Evolutionary conservation across 2,113 vertebrate species (phyloP), one percentile per base, ranked within the genome.

Genomic region (Eonycteris spelaea): DNA sequence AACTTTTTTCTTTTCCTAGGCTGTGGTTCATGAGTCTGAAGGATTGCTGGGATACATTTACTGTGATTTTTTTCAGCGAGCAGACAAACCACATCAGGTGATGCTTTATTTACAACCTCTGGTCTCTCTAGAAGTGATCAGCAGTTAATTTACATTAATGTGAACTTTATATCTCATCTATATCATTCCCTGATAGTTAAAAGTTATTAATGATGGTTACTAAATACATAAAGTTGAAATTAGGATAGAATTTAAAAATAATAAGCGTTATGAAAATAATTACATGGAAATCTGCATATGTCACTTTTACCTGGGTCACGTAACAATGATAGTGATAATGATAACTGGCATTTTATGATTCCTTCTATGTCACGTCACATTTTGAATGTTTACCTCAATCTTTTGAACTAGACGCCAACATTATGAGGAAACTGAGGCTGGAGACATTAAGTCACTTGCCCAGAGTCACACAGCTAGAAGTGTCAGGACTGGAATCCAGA

Each of bases 31-130:
- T 48, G 99, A 99, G 98, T 98, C 98, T 0, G 99, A 99, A 96
- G 99, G 99, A 95, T 98, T 99, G 94, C 94, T 99, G 94, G 99
- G 99, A 71, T 99, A 99, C 94, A 99, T 99, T 97, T 99, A 99
- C 96, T 99, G 99, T 98, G 99, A 99, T 97, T 99, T 99, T 97
- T 99, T 99, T 96, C 99, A 99, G 63, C 98, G 99, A 93, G 95
- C 98, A 95, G 98, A 99, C 92, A 99, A 99, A 98, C 99, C 99
- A 78, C 99, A 99, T 97, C 99, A 99, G 99, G 99, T 99, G 98
- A 96, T 75, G 35, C 43, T 75, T 86, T 61, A 16, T 83, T 89
- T 94, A 85, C 9, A 53, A 33, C 14, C 51, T 86, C 15, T 30
- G 10, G 4, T 68, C 53, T 74, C 21, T 68, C n/a, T 74, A 61